Evolutionary conservation across 2,888 invertebrate genomes (phyloP), one percentile per base, ranked within the genome.

Genomic region (Scaptomyza reducta): DNA sequence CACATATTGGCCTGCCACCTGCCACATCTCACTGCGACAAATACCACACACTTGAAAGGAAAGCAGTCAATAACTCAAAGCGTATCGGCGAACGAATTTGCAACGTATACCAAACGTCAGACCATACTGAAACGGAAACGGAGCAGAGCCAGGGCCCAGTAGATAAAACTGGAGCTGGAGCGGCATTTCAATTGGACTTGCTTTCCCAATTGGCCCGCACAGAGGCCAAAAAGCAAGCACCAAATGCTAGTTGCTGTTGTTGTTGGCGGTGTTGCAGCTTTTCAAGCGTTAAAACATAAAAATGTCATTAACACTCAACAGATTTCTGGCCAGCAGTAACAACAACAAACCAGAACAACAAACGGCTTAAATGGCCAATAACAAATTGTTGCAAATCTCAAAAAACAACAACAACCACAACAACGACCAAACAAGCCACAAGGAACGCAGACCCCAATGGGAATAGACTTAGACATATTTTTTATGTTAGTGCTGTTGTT

Each of bases 251-350:
- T 55, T 72, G 35, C n/a, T 35, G 6, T n/a, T 35, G n/a, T 16
- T 40, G 40, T 16, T 40, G 14, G 14, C 38, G 73, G 66, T 62
- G 75, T 49, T 77, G 73, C 67, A 70, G 64, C 77, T 68, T 82
- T 85, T 85, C 82, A 87, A 85, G 82, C 85, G 82, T 87, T 76
- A 85, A 83, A 87, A 83, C 82, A 83, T 83, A 83, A 83, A 83
- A 83, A 83, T 83, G 82, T 83, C 82, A 83, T 83, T 83, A 83
- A 87, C 82, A 83, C 82, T 87, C 87, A 83, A 83, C 82, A 83
- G 83, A 87, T 83, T 83, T 83, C 70, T 84, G 69, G 67, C 71
- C 78, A 74, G 53, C 55, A 57, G 35, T 29, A 45, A 29, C 40
- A 51, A 41, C 46, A 60, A 35, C 45, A 55, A 51, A 33, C 47